A percentile compares a stretch with the other conserved stretches of the same genome.
These are phyloP conservation scores for Pomatostomus ruficeps DNA, from an alignment of 2,113 vertebrate genomes.

Conservation along the genomic window DNA sequence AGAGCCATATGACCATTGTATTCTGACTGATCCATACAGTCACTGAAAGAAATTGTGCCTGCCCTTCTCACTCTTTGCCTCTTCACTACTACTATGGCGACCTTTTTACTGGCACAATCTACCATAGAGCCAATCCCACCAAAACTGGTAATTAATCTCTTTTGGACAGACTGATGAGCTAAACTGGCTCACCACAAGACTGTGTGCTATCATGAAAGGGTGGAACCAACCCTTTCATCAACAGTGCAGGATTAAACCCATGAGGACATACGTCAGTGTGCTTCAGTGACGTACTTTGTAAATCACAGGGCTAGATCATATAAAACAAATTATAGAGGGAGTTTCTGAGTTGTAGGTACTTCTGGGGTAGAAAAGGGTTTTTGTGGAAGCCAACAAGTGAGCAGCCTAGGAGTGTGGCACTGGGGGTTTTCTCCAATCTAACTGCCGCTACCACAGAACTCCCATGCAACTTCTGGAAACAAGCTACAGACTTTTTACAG, in stretches of 20 bases:
- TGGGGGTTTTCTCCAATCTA: not conserved
- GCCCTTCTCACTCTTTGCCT: not conserved
- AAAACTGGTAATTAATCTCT: not conserved
- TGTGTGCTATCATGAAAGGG: not conserved
- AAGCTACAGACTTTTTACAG: not conserved
- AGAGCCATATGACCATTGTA: not conserved
- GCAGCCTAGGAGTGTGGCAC: not conserved
- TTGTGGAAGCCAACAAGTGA: not conserved
- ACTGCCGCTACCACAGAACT: rapidly evolving
- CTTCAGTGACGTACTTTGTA: conserved; percentile 21
- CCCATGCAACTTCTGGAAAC: not conserved
- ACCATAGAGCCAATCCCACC: not conserved
- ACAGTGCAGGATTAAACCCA: conserved; percentile 6
- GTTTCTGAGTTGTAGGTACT: not conserved
- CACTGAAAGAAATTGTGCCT: not conserved
- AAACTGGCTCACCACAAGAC: not conserved
- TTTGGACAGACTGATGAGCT: not conserved
- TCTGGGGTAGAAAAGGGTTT: not conserved
- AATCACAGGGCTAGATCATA: not conserved
- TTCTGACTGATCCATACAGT: not conserved
- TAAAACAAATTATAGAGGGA: not conserved
- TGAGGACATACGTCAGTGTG: conserved; percentile 16
- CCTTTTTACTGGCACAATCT: not conserved
- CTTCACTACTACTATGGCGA: not conserved
- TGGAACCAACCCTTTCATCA: conserved; percentile 36